phyloP scores from a whole-genome alignment of 2,888 invertebrate species.

The Apamea sordens region DNA sequence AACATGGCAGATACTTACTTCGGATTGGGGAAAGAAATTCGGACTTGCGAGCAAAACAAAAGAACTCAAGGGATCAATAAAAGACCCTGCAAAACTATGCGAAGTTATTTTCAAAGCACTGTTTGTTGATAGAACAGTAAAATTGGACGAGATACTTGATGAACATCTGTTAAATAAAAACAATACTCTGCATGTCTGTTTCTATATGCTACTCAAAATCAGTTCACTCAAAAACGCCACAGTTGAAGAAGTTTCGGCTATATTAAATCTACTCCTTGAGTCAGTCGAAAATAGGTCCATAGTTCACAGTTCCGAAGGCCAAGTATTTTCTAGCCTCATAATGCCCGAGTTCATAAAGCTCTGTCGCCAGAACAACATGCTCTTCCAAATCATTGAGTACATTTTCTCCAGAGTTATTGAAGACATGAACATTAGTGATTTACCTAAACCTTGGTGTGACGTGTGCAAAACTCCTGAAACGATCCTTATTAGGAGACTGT shows the following conservation, averaged over 20 bases:
- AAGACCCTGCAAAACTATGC: constrained; percentile 73
- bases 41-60: constrained; percentile 71
- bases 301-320: constrained; percentile 74
- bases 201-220: constrained; percentile 85
- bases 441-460: constrained; percentile 85
- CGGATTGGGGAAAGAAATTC: constrained; percentile 82
- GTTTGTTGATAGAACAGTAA: constrained; percentile 74
- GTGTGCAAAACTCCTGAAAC: constrained; percentile 81
- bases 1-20: constrained; percentile 80
- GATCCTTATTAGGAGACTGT: constrained; percentile 83
- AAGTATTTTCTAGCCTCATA: constrained; percentile 76
- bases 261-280: constrained; percentile 84
- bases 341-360: constrained; percentile 79
- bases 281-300: constrained; percentile 82
- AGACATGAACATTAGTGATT: constrained; percentile 82
- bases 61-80: constrained; percentile 68
- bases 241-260: constrained; percentile 79
- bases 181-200: constrained; percentile 79
- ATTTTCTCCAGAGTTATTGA: constrained; percentile 88
- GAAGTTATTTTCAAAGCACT: constrained; percentile 79
- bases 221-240: constrained; percentile 81
- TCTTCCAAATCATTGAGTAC: constrained; percentile 90
- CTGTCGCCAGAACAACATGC: constrained; percentile 85
- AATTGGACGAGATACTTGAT: constrained; percentile 78
- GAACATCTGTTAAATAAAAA: constrained; percentile 76